These are phyloP conservation scores for Phymastichus coffea DNA, from an alignment of 1,140 invertebrate genomes.

Conservation along the genomic window DNA sequence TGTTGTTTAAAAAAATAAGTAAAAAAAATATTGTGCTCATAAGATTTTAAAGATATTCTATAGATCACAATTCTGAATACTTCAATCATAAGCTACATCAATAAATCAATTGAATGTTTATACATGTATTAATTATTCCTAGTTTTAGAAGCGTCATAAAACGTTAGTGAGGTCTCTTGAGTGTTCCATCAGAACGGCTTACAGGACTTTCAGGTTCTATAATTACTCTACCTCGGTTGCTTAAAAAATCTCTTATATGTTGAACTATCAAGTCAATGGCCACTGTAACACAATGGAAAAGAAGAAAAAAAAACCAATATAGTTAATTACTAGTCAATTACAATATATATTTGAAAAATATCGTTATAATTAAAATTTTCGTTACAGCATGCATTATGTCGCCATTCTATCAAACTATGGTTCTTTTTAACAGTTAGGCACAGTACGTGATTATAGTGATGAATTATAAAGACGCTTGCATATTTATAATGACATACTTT, in stretches of 20 bases:
- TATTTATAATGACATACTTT: no score
- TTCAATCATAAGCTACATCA: neutral
- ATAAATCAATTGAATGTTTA: slow-evolving; percentile 35
- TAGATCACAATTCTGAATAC: slow-evolving; percentile 5
- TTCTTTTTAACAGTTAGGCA: slow-evolving; percentile 8
- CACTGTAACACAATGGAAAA: slow-evolving; percentile 63
- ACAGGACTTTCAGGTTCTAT: slow-evolving; percentile 44
- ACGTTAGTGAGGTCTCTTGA: slow-evolving; percentile 50
- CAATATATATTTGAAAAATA: slow-evolving; percentile 23
- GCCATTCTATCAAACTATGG: neutral
- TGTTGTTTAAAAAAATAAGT: slow-evolving; percentile 2
- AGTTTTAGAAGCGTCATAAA: slow-evolving; percentile 10
- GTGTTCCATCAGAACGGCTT: slow-evolving; percentile 38
- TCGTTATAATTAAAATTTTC: slow-evolving; percentile 8
- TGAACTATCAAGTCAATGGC: slow-evolving; percentile 94
- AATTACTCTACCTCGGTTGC: slow-evolving; percentile 55
- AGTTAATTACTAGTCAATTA: slow-evolving; percentile 1
- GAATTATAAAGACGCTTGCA: no score
- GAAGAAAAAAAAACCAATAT: slow-evolving; percentile 16
- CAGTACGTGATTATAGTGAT: slow-evolving; percentile 4
- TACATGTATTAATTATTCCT: slow-evolving; percentile 36
- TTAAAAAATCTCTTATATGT: slow-evolving; percentile 82
- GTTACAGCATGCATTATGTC: neutral
- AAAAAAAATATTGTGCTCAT: slow-evolving; percentile 14
- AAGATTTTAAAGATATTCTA: slow-evolving; percentile 24